Base-by-base conservation (phyloP, 2,113 vertebrate species). In the Silurus asotus region DNA sequence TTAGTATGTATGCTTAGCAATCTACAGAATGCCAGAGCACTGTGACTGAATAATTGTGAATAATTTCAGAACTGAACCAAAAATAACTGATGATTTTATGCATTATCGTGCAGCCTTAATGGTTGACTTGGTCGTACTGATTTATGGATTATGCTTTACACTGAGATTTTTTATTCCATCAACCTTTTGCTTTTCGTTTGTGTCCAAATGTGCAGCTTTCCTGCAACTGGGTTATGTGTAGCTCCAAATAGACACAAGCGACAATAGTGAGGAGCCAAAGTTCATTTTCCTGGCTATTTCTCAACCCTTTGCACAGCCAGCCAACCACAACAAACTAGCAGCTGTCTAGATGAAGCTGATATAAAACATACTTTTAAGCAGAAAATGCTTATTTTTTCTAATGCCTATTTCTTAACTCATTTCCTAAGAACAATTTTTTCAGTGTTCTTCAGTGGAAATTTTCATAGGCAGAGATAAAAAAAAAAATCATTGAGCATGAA, bases 141-240 rank as follows among this genome's bases (percentile, higher is more conserved):
- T 45, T 61, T 6, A 53, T 53, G 5, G 25, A n/a, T 14, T 15
- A 55, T 8, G 51, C 6, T 55, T 49, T 75, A n/a, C 0, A 6
- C 13, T 75, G 72, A 75, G 11, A 5, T 51, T 13, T n/a, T 78
- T 65, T 28, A 13, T 80, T 55, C 13, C 25, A 37, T 19, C 13
- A 67, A 13, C 65, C 59, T 45, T 75, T 79, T 48, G 65, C 49
- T 37, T 74, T 69, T 74, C 70, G 74, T 79, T 84, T 65, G 64
- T 80, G 70, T 81, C 72, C n/a, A 49, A 82, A 61, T 75, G 82
- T 25, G 81, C 49, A 86, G 69, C 79, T 83, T 79, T 84, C 64
- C 81, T 59, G 83, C 78, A 91, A 88, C 80, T 89, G 81, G 85
- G 85, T 90, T 89, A 88, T 55, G 87, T 76, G 87, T 82, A 81